Conservation (phyloP, 2,797 vertebrate species). For the Ctenosaura bakeri region DNA sequence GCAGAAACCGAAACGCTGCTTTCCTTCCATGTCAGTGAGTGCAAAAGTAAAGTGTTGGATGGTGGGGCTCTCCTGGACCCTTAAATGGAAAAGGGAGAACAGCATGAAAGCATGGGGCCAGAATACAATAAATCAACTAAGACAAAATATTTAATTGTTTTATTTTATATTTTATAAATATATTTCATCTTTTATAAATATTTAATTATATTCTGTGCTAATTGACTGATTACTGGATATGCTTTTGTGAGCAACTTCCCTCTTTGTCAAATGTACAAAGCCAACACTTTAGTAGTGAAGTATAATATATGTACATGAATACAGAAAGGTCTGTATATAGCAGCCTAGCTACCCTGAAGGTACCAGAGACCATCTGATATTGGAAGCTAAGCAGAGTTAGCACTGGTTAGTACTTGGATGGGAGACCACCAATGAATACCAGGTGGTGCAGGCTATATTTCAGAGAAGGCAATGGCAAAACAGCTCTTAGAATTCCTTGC, state of each 20-base stretch:
- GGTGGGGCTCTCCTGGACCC: slow-evolving; percentile 76
- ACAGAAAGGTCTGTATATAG: too few relatives aligned
- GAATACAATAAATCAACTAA: background rate
- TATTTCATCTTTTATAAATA: too few relatives aligned
- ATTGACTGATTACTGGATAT: background rate
- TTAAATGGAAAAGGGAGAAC: slow-evolving; percentile 53
- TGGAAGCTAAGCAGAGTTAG: too few relatives aligned
- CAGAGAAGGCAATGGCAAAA: too few relatives aligned
- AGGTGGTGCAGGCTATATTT: too few relatives aligned
- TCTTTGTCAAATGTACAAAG: background rate
- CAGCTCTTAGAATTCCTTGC: too few relatives aligned
- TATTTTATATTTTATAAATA: too few relatives aligned
- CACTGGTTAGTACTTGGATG: too few relatives aligned
- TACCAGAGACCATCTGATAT: too few relatives aligned
- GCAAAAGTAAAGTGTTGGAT: slow-evolving; percentile 93
- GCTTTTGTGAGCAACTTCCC: background rate
- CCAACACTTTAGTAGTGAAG: background rate
- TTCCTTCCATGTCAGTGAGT: slow-evolving; percentile 89
- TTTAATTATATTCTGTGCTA: background rate
- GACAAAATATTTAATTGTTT: background rate
- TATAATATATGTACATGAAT: background rate
- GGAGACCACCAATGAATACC: too few relatives aligned
- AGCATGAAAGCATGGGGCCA: background rate
- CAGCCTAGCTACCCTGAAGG: too few relatives aligned
- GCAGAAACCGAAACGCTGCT: slow-evolving; percentile 91